Evolutionary conservation across 2,888 invertebrate species (phyloP).

Genomic region (Zygogramma bicolorata): DNA sequence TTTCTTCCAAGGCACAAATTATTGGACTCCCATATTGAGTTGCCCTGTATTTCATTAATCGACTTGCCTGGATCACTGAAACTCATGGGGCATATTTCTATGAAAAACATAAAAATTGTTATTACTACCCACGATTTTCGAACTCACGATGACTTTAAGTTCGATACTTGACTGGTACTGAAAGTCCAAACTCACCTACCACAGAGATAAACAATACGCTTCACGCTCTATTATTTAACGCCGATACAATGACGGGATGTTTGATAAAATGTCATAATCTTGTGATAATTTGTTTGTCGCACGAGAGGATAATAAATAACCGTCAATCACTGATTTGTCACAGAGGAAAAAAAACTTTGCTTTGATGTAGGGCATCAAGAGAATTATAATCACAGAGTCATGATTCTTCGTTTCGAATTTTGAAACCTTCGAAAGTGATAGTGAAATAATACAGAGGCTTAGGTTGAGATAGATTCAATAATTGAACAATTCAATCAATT

Average conservation of each 20-base stretch:
- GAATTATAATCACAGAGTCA: too few species aligned
- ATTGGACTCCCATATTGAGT: too few species aligned
- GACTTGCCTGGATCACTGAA: too few species aligned
- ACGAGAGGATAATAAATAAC: background rate
- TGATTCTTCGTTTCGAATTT: too few species aligned
- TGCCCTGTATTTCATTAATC: too few species aligned
- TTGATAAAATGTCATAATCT: background rate
- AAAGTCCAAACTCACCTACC: background rate
- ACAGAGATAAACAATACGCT: background rate
- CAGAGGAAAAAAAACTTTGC: background rate
- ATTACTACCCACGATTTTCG: background rate
- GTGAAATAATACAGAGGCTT: too few species aligned
- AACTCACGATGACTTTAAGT: background rate
- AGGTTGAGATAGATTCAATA: too few species aligned
- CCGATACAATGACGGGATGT: background rate
- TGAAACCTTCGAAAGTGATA: too few species aligned
- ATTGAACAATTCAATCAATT: too few species aligned
- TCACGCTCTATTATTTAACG: background rate
- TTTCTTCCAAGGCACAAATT: too few species aligned
- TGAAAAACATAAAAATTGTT: background rate
- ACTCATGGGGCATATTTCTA: too few species aligned
- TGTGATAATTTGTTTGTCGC: background rate
- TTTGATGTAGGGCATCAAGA: background rate
- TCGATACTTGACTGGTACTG: background rate
- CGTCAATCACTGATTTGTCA: background rate